A percentile compares a stretch with the other conserved stretches of the same genome.
Conservation (phyloP, 2,797 vertebrate species). For the Rhinoraja longicauda region DNA sequence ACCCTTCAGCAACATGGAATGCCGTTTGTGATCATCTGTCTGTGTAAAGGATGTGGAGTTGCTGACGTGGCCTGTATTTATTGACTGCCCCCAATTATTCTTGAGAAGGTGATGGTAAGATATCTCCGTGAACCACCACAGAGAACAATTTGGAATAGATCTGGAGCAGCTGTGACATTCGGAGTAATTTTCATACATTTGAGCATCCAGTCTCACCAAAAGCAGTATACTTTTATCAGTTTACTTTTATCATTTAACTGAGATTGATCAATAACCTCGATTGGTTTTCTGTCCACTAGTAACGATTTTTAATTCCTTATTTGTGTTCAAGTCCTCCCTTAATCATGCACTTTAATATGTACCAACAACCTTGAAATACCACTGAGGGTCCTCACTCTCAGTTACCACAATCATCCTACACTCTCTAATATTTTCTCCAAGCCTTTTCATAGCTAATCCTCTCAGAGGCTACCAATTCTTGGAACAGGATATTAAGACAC, state of each 20-base stretch:
- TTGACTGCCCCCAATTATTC: too few relatives aligned
- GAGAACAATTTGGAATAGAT: neutral
- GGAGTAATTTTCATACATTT: neutral
- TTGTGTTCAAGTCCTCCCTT: neutral
- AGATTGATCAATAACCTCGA: neutral
- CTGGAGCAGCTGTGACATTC: neutral
- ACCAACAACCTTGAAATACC: neutral
- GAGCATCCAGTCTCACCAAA: neutral
- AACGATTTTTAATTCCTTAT: too few relatives aligned
- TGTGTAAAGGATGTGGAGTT: too few relatives aligned
- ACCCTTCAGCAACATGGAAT: neutral
- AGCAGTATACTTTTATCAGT: neutral
- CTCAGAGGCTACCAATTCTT: too few relatives aligned
- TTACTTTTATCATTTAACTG: too few relatives aligned
- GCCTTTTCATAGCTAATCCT: too few relatives aligned
- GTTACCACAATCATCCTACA: neutral
- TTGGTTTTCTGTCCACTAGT: neutral
- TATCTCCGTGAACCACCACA: too few relatives aligned
- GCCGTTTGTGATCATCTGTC: neutral
- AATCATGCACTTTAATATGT: neutral
- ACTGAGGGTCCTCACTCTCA: too few relatives aligned
- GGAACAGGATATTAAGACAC: neutral
- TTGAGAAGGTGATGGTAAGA: too few relatives aligned
- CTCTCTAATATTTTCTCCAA: neutral
- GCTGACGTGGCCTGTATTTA: too few relatives aligned